Base-by-base conservation (phyloP, 1,140 invertebrate species). In the Hylaeus volcanicus region DNA sequence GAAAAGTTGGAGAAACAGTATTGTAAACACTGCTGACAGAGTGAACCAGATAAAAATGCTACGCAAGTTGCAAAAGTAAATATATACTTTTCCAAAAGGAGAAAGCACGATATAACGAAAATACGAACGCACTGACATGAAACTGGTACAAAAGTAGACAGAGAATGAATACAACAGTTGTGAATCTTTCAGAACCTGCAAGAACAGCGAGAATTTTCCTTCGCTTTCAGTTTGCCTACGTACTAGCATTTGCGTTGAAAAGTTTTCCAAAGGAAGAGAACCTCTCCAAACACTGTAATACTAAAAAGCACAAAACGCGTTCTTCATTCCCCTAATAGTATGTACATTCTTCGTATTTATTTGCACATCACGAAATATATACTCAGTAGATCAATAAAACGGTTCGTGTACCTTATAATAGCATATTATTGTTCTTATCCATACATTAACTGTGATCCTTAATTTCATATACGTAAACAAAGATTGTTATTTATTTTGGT, bases 91-190 rank as follows among this genome's bases (percentile, higher is more conserved):
- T 56, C 64, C 51, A 26, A 79, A 63, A 39, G n/a, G 63, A 58
- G 58, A 53, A 72, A 71, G 48, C 58, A 45, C 48, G 15, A 39
- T 6, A 65, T 12, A 60, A 53, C 73, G 76, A 37, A 79, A 79
- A 73, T 64, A 43, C 76, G 14, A 72, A 79, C 60, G 76, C 51
- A 79, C 76, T 39, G 74, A 64, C 58, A 72, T 39, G 76, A 79
- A 79, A 79, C 76, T 9, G 60, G 61, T 74, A 68, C 51, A 65
- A 69, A 81, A 58, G 68, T 69, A 61, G 71, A 63, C 79, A 56
- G 14, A 55, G 37, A n/a, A 68, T 68, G 63, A 74, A 68, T 68
- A 61, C 55, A 68, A 74, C 45, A 15, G 78, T 80, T 80, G 43
- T 53, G 72, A 74, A 74, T 74, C 61, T 80, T 74, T 58, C 41